phyloP scores from a whole-genome alignment of 1,140 invertebrate genomes.

The Drosophila nannoptera region DNA sequence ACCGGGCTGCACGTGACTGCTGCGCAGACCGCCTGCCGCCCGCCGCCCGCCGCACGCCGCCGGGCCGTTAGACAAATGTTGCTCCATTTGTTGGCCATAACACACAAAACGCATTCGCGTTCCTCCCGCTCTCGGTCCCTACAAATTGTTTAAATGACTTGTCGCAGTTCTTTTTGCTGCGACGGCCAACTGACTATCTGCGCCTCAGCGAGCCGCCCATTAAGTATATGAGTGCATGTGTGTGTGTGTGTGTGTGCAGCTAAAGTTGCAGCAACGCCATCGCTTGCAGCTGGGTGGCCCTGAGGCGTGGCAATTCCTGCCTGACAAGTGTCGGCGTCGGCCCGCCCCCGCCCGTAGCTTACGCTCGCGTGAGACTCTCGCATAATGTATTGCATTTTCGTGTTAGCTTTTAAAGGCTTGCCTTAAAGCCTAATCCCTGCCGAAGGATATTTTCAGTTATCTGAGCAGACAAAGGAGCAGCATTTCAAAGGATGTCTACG shows the following conservation, averaged over 20 bases:
- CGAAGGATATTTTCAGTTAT: too few species aligned
- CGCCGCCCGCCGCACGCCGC: background rate
- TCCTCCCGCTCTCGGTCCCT: background rate
- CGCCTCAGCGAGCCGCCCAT: background rate
- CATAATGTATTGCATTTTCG: too few species aligned
- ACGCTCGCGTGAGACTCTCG: too few species aligned
- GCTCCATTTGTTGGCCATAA: slow-evolving; percentile 31
- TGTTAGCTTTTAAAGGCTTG: too few species aligned
- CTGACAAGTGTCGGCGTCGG: slow-evolving; percentile 33
- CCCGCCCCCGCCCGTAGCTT: too few species aligned
- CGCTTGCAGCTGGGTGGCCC: background rate
- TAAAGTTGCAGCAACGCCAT: slow-evolving; percentile 6
- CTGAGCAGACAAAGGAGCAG: too few species aligned
- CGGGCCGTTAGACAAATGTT: slow-evolving; percentile 34
- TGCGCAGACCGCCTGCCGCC: too few species aligned
- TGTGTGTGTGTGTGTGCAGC: background rate
- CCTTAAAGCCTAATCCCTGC: too few species aligned
- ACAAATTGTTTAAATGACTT: slow-evolving; percentile 41
- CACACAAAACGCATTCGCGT: slow-evolving; percentile 61
- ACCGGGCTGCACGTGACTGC: slow-evolving; percentile 55
- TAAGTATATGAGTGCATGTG: too few species aligned
- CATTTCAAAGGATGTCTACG: too few species aligned
- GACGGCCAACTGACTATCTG: background rate
- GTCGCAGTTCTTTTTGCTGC: slow-evolving; percentile 34
- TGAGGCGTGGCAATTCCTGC: slow-evolving; percentile 6